Conservation (phyloP, 2,797 vertebrate genomes). For the Premnoplex brunnescens region DNA sequence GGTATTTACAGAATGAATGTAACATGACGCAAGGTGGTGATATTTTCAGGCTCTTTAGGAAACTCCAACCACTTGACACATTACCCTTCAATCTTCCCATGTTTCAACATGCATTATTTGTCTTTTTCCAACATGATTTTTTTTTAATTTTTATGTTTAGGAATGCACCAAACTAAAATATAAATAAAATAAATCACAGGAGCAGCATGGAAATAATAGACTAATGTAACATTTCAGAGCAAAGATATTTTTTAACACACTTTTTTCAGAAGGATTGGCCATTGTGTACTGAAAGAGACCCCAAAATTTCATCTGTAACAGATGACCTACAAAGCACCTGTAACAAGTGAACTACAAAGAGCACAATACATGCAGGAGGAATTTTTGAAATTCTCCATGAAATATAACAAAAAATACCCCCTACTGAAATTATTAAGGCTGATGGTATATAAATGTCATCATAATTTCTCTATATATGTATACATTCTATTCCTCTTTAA, state of each 20-base stretch:
- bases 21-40: fast-evolving
- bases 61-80: neutral
- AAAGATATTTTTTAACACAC: neutral
- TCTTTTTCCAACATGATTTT: neutral
- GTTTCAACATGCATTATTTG: neutral
- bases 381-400: neutral
- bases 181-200: neutral
- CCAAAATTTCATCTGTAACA: neutral
- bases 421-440: neutral
- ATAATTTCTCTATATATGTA: neutral
- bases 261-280: neutral
- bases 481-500: neutral
- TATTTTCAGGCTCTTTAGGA: neutral
- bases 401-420: neutral
- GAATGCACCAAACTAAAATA: neutral
- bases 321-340: neutral
- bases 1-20: neutral
- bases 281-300: neutral
- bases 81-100: neutral
- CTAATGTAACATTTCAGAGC: neutral
- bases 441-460: neutral
- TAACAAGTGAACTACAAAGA: neutral
- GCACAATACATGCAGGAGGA: neutral
- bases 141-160: neutral
- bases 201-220: neutral